A percentile compares a stretch with the other conserved stretches of the same genome.
Conservation (phyloP, 2,797 vertebrate species). For the Alectoris magna region DNA sequence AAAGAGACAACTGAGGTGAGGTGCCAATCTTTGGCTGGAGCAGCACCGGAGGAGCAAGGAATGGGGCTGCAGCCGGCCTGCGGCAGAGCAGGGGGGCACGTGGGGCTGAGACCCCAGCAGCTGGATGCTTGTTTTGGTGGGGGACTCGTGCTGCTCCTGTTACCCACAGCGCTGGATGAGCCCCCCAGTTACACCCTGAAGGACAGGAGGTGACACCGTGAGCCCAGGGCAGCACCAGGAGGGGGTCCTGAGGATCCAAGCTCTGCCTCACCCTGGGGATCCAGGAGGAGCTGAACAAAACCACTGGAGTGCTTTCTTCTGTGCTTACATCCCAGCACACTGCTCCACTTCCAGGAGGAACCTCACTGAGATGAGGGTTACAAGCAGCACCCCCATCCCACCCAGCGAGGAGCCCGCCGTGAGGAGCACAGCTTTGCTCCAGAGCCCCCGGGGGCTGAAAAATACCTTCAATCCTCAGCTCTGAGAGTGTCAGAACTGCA, state of each 20-base stretch:
- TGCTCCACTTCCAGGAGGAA: not conserved
- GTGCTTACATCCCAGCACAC: fast-evolving
- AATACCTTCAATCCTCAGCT: not conserved
- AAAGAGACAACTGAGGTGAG: conserved; percentile 43
- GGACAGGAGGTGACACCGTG: not conserved
- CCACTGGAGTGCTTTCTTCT: not conserved
- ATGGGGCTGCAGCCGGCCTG: not conserved
- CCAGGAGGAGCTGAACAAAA: not conserved
- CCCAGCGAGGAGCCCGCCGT: not conserved
- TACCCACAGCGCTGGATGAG: not conserved
- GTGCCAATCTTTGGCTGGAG: conserved; percentile 37
- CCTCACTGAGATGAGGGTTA: not conserved
- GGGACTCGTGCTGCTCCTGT: not conserved
- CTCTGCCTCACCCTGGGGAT: not conserved
- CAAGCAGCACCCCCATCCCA: not conserved
- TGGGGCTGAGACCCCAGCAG: not conserved
- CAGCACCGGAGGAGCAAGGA: not conserved
- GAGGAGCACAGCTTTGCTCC: not conserved
- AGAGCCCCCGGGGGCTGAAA: not conserved
- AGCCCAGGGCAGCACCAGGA: not conserved
- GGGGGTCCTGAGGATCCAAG: not conserved
- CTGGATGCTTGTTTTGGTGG: not conserved
- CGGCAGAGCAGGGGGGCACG: not conserved
- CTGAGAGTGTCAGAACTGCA: not conserved
- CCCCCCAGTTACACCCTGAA: fast-evolving